phyloP scores from a whole-genome alignment of 1,140 invertebrate species.

The Drosophila ambigua region DNA sequence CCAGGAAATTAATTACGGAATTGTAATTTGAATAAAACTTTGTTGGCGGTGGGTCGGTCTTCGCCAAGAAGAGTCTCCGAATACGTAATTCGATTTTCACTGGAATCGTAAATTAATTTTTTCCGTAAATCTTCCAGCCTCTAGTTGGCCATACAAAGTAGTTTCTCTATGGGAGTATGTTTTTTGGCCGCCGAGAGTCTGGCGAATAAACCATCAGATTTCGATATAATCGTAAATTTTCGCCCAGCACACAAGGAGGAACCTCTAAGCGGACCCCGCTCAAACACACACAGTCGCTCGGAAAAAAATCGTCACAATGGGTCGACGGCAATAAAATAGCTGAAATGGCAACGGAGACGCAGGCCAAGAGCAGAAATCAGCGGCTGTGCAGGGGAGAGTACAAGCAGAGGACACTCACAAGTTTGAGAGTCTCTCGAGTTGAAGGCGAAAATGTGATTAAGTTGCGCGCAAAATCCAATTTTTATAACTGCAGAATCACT shows the following conservation, averaged over 20 bases:
- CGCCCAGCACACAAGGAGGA: slow-evolving; percentile 59
- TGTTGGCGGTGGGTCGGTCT: slow-evolving; percentile 59
- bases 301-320: slow-evolving; percentile 78
- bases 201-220: slow-evolving; percentile 81
- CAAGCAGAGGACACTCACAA: slow-evolving; percentile 29
- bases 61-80: slow-evolving; percentile 33
- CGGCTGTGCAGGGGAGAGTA: background rate
- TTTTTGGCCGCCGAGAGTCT: slow-evolving; percentile 65
- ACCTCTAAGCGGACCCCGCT: slow-evolving; percentile 41
- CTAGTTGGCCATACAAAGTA: slow-evolving; percentile 60
- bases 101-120: slow-evolving; percentile 81
- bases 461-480: slow-evolving; percentile 82
- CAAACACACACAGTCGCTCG: slow-evolving; percentile 35
- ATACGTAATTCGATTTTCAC: slow-evolving; percentile 76
- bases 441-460: slow-evolving; percentile 82
- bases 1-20: slow-evolving; percentile 69
- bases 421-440: slow-evolving; percentile 63
- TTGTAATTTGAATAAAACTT: slow-evolving; percentile 76
- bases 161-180: slow-evolving; percentile 38
- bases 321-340: slow-evolving; percentile 76
- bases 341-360: slow-evolving; percentile 48
- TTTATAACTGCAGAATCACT: slow-evolving; percentile 82
- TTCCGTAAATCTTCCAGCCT: slow-evolving; percentile 69
- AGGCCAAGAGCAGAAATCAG: slow-evolving; percentile 27
- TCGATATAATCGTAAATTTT: slow-evolving; percentile 82